Evolutionary conservation across 2,113 vertebrate species (phyloP), one percentile per base, ranked within the genome.

Genomic region (Etia nguti): DNA sequence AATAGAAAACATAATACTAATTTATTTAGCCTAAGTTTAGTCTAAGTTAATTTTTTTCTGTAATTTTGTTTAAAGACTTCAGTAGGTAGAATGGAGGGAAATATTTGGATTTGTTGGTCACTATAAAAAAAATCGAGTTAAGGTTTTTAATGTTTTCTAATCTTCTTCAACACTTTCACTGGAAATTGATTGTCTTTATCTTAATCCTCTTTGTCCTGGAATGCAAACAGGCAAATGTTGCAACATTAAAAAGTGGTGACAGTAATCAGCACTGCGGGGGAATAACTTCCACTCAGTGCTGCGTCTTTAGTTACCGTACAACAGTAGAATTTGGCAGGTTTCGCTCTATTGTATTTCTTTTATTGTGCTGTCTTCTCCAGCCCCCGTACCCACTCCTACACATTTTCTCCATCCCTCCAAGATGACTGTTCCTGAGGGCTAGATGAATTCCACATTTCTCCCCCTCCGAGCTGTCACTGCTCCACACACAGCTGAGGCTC

Each of bases 371-470:
- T 81, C 82, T 62, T 75, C 65, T 80, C 75, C 52, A 8, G 55
- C 87, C 89, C 82, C 79, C 57, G 6, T 77, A 81, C 52, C 81
- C 68, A 81, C 88, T 75, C 90, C 86, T 88, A 75, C 87, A 90
- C 60, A 60, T 75, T 87, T 91, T 83, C 86, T 81, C 79, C 80
- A 6, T 26, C 88, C 73, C 41, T 77, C 24, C 26, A 4, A 82
- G 56, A 80, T 77, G 75, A 34, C 96, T 36, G 52, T 96, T 97
- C 97, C 96, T 97, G 96, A 96, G 97, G 97, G 96, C 97, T 97
- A 97, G 97, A 98, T 97, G 96, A 97, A 97, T 97, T 97, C 97
- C 97, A 98, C 96, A 97, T 98, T 97, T 91, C 89, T 88, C 97
- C 96, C 97, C 96, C 96, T 96, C 96, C 93, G 96, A 96, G 96